Percentiles rank a stretch among this genome's conserved stretches.
Conservation (phyloP, 2,888 invertebrate species). For the Thereva nobilitata region DNA sequence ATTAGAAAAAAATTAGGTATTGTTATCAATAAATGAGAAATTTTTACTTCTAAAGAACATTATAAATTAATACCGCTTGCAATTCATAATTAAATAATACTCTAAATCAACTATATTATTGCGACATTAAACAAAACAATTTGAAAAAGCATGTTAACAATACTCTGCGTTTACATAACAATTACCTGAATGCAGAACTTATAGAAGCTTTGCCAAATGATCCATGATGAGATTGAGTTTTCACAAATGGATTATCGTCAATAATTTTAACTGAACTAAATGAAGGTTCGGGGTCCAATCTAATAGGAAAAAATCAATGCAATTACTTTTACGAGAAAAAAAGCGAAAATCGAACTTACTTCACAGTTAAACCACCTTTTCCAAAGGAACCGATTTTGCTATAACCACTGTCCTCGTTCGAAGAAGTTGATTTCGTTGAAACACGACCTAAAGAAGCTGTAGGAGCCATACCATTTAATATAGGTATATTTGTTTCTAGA, state of each 20-base stretch:
- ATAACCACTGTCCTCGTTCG: conserved; percentile 55
- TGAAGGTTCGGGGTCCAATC: conserved; percentile 54
- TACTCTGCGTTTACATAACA: conserved; percentile 1
- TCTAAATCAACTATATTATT: too few species aligned
- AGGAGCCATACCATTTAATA: conserved; percentile 37
- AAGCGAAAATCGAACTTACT: conserved; percentile 45
- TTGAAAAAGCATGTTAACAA: too few species aligned
- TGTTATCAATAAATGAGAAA: too few species aligned
- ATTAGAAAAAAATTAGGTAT: too few species aligned
- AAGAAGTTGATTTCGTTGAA: conserved; percentile 58
- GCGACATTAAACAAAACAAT: too few species aligned
- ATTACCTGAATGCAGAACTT: conserved; percentile 57
- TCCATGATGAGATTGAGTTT: conserved; percentile 54
- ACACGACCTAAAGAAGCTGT: conserved; percentile 53
- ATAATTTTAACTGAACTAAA: conserved; percentile 56
- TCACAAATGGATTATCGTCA: conserved; percentile 58
- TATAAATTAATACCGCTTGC: too few species aligned
- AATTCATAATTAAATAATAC: too few species aligned
- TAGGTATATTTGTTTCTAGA: conserved; percentile 8
- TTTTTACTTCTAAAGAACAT: too few species aligned
- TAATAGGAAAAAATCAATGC: conserved; percentile 38
- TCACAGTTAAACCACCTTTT: conserved; percentile 58
- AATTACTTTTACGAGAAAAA: neutral
- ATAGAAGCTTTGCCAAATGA: conserved; percentile 59
- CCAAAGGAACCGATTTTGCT: conserved; percentile 59